A percentile compares a stretch with the other conserved stretches of the same genome.
phyloP scores from a whole-genome alignment of 2,797 vertebrate species.

The Myotis findleyi region DNA sequence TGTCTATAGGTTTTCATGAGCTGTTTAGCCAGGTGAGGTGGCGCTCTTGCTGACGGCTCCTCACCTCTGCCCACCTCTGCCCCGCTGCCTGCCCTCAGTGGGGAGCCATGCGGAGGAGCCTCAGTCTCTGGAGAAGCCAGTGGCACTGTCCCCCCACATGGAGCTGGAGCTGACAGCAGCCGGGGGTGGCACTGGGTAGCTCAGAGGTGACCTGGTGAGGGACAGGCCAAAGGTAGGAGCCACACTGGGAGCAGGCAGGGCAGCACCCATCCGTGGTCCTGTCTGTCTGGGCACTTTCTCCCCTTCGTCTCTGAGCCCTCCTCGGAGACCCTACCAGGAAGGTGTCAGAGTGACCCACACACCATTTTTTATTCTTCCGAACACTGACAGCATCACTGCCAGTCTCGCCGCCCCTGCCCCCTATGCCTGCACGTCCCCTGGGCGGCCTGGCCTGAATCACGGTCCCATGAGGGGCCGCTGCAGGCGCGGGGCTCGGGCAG shows the following conservation, averaged over 20 bases:
- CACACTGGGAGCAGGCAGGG: background rate
- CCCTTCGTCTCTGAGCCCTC: background rate
- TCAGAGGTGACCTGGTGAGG: background rate
- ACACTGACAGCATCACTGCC: background rate
- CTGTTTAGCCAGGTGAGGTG: background rate
- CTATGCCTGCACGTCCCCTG: background rate
- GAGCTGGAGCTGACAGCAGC: background rate
- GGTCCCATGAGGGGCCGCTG: background rate
- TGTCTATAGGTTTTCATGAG: background rate
- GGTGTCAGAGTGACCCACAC: background rate
- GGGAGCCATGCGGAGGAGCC: background rate
- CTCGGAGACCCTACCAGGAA: background rate
- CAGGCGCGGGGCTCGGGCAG: background rate
- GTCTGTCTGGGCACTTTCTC: background rate
- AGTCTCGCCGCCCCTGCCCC: background rate
- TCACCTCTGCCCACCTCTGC: background rate
- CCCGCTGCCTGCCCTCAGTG: background rate
- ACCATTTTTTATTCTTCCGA: background rate
- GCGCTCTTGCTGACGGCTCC: background rate
- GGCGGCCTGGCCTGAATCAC: slow-evolving; percentile 46
- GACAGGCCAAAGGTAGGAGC: background rate
- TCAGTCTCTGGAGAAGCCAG: background rate
- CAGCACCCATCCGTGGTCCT: too few relatives aligned
- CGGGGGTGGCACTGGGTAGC: background rate
- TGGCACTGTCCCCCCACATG: background rate